A percentile compares a stretch with the other conserved stretches of the same genome.
Evolutionary conservation across 2,797 vertebrate genomes (phyloP).

Genomic region (Aldrovandia affinis): DNA sequence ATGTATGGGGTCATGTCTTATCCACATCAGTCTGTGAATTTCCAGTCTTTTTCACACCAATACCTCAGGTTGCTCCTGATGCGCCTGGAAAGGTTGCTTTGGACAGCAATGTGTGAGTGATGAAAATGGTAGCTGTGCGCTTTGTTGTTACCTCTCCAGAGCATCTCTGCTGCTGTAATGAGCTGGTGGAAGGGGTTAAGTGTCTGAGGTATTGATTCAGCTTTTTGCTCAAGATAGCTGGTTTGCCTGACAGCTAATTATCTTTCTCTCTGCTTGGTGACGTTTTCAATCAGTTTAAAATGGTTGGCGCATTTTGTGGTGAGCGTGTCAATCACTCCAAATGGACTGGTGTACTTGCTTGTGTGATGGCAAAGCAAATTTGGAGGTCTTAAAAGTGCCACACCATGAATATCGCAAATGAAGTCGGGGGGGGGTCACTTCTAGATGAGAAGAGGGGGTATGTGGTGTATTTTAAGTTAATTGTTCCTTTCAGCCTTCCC

Average conservation of each 20-base stretch:
- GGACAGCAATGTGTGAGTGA: neutral
- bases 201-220: constrained; percentile 45
- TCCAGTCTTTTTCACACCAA: neutral
- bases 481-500: too few relatives aligned
- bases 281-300: constrained; percentile 29
- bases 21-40: constrained; percentile 37
- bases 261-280: constrained; percentile 17
- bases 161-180: neutral
- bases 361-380: constrained; percentile 14
- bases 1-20: constrained; percentile 32
- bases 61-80: neutral
- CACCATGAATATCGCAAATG: constrained; percentile 1
- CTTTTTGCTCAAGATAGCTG: neutral
- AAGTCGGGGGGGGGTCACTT: too few relatives aligned
- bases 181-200: constrained; percentile 28
- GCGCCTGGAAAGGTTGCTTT: neutral
- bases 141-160: neutral
- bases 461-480: too few relatives aligned
- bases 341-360: constrained; percentile 17
- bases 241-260: constrained; percentile 39
- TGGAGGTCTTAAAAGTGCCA: constrained; percentile 25
- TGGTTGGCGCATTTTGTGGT: neutral
- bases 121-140: neutral
- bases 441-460: too few relatives aligned
- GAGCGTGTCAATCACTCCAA: constrained; percentile 3